Conservation (phyloP, 2,797 vertebrate species). For the Intellagama lesueurii region DNA sequence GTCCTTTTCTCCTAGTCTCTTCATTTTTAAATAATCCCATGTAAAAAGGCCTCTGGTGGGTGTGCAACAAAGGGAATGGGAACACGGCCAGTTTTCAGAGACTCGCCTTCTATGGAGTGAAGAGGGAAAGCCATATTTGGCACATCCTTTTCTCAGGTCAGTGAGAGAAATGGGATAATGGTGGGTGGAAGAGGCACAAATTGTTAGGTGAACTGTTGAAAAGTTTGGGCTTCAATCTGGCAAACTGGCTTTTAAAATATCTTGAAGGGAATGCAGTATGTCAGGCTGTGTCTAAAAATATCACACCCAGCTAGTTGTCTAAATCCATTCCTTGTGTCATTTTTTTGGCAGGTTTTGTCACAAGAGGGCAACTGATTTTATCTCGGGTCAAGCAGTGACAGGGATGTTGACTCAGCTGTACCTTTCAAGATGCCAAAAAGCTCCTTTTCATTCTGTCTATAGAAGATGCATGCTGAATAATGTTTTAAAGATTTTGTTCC, state of each 20-base stretch:
- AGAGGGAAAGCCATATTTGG: background rate
- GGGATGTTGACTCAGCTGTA: background rate
- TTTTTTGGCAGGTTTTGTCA: conserved; percentile 28
- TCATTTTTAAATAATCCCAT: background rate
- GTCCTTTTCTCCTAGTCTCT: background rate
- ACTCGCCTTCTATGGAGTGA: background rate
- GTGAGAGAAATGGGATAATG: background rate
- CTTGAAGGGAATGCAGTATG: background rate
- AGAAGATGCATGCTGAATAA: background rate
- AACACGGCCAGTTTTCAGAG: background rate
- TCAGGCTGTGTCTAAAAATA: conserved; percentile 41
- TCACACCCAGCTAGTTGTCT: conserved; percentile 5
- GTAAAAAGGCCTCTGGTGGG: background rate
- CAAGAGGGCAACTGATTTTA: conserved; percentile 8
- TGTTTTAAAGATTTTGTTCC: background rate
- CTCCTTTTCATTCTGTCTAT: background rate
- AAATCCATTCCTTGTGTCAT: conserved; percentile 23
- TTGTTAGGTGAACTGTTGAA: conserved; percentile 12
- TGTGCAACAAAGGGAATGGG: background rate
- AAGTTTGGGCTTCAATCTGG: background rate
- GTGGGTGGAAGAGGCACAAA: background rate
- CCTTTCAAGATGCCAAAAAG: background rate
- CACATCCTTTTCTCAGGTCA: background rate
- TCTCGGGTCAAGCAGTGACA: conserved; percentile 23
- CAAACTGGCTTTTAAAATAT: background rate